These are phyloP conservation scores for Passer domesticus DNA, from an alignment of 2,113 vertebrate species.

Conservation along the genomic window DNA sequence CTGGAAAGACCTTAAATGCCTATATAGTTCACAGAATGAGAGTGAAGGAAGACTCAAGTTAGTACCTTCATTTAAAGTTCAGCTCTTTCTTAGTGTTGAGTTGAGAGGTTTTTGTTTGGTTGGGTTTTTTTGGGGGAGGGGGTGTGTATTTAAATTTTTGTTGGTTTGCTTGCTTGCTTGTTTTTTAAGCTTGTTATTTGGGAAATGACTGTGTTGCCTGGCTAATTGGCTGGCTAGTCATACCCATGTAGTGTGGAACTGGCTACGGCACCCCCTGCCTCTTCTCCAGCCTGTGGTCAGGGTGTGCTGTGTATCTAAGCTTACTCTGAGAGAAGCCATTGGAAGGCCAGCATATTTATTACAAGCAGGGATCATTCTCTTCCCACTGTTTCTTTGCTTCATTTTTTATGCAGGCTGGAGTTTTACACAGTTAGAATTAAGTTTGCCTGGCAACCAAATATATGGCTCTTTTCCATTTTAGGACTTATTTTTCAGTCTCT, in stretches of 20 bases:
- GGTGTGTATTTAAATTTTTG: neutral
- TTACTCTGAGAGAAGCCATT: neutral
- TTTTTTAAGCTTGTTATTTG: neutral
- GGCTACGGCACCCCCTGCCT: neutral
- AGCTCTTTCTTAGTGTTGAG: neutral
- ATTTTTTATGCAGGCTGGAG: neutral
- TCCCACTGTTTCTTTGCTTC: neutral
- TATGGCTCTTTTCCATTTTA: neutral
- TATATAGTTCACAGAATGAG: neutral
- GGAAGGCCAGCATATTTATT: neutral
- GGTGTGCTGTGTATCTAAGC: neutral
- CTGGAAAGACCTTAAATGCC: neutral
- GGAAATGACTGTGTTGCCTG: neutral
- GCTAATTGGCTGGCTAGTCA: neutral
- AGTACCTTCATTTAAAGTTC: neutral
- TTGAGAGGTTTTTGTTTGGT: neutral
- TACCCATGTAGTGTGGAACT: neutral
- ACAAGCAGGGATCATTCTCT: neutral
- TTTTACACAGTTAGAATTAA: neutral
- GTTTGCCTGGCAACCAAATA: neutral
- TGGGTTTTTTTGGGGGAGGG: rapidly evolving
- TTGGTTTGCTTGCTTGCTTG: neutral
- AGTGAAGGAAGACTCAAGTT: neutral
- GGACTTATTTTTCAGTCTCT: neutral
- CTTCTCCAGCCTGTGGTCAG: neutral